A percentile compares a stretch with the other conserved stretches of the same genome.
These are phyloP conservation scores for Hypselothyrea guttata DNA, from an alignment of 2,888 invertebrate genomes.

Conservation along the genomic window DNA sequence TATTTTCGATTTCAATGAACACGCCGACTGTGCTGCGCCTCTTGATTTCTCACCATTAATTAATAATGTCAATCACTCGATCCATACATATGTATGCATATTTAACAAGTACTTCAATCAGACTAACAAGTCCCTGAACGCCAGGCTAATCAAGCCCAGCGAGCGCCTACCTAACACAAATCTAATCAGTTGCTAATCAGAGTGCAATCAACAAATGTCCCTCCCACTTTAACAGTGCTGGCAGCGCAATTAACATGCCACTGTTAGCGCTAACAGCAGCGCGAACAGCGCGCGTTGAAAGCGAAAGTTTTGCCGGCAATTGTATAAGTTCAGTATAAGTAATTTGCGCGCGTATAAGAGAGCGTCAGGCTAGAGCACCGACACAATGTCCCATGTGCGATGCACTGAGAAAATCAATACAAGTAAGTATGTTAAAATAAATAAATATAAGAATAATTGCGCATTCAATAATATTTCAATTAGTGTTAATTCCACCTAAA, in stretches of 20 bases:
- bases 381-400: conserved; percentile 27
- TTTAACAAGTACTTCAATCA: conserved; percentile 11
- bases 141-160: conserved; percentile 7
- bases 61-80: not conserved
- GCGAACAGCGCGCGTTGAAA: conserved; percentile 34
- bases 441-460: too few species aligned
- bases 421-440: not conserved
- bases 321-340: conserved; percentile 18
- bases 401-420: conserved; percentile 13
- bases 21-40: not conserved
- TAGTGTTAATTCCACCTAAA: too few species aligned
- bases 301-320: conserved; percentile 48
- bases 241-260: not conserved
- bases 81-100: conserved; percentile 2
- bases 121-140: conserved; percentile 10
- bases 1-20: too few species aligned
- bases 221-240: conserved; percentile 14
- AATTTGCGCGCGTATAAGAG: conserved; percentile 41
- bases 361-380: conserved; percentile 14
- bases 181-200: conserved; percentile 36
- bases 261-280: conserved; percentile 15
- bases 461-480: too few species aligned
- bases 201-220: conserved; percentile 46
- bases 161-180: conserved; percentile 5
- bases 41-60: not conserved